Base-by-base conservation (phyloP, 35 echinoderm and acorn worm species). In the Patiria miniata region DNA sequence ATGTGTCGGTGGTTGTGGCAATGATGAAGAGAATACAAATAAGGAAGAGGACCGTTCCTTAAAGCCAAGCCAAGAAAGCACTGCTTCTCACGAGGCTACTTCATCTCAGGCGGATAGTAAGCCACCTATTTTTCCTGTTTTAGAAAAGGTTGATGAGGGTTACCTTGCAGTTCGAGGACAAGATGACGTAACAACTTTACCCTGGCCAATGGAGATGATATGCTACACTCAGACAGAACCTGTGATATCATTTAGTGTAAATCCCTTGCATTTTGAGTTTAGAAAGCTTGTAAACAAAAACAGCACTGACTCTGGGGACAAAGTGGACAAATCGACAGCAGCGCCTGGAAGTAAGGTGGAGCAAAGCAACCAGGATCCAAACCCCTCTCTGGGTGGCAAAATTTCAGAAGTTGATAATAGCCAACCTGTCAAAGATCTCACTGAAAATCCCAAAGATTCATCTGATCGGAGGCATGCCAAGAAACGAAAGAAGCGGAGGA, bases 191-290 rank as follows among this genome's bases (percentile, higher is more conserved):
- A 91, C 65, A 65, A 92, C 85, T 32, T 78, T 92, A 37, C 78
- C 84, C 21, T 92, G 90, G 90, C 90, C 90, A 6, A 52, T 80
- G 40, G 90, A 87, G n/a, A 87, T 92, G 90, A 40, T 92, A 16
- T 32, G 33, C 26, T 39, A 83, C 36, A 92, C 90, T 19, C 28
- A 44, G 9, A 42, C 57, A 47, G 56, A 84, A 22, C 90, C 90
- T 9, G 19, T 38, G 50, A 53, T 92, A 6, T 79, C 90, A 6
- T 92, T 51, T 39, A 92, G 90, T 87, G 84, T 86, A n/a, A 92
- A 92, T 77, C 90, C 90, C 19, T 83, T 92, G 78, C 76, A 87
- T 33, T 92, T 88, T 83, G 90, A 87, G 47, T 92, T 92, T 56
- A 87, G 87, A 30, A 87, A 56, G 51, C 39, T 90, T 26, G 33